phyloP scores from a whole-genome alignment of 2,888 invertebrate species.

The Phorcus lineatus region DNA sequence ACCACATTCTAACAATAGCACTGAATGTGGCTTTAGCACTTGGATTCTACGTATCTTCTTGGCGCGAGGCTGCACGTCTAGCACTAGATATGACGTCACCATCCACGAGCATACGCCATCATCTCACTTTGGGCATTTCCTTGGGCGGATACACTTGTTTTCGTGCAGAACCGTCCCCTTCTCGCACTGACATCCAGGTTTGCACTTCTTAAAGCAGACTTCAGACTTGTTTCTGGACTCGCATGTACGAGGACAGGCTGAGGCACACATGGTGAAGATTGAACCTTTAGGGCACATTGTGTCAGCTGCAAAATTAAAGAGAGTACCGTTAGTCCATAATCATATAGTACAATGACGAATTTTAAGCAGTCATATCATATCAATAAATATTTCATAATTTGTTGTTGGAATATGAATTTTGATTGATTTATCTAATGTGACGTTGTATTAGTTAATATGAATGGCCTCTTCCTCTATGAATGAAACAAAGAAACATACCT shows the following conservation, averaged over 20 bases:
- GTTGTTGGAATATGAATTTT: background rate
- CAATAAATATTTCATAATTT: background rate
- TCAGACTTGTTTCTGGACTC: slow-evolving; percentile 50
- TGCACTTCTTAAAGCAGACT: slow-evolving; percentile 59
- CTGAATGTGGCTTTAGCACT: too few relatives aligned
- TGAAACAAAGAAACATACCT: slow-evolving; percentile 37
- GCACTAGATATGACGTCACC: too few relatives aligned
- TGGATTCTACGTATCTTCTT: too few relatives aligned
- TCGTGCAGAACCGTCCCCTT: slow-evolving; percentile 58
- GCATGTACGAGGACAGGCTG: slow-evolving; percentile 65
- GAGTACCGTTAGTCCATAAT: background rate
- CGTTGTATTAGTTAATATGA: background rate
- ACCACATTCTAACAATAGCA: too few relatives aligned
- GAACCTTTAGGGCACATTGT: slow-evolving; percentile 60
- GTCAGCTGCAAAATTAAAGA: slow-evolving; percentile 45
- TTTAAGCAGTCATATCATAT: background rate
- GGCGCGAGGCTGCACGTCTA: too few relatives aligned
- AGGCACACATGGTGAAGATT: slow-evolving; percentile 58
- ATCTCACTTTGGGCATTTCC: slow-evolving; percentile 48
- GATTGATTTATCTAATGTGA: background rate
- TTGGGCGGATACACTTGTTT: slow-evolving; percentile 57
- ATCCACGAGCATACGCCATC: too few relatives aligned
- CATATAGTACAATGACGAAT: background rate
- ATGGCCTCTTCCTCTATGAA: background rate
- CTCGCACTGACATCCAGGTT: slow-evolving; percentile 62